These are phyloP conservation scores for Cotesia glomerata DNA, from an alignment of 1,140 invertebrate genomes.

Conservation along the genomic window DNA sequence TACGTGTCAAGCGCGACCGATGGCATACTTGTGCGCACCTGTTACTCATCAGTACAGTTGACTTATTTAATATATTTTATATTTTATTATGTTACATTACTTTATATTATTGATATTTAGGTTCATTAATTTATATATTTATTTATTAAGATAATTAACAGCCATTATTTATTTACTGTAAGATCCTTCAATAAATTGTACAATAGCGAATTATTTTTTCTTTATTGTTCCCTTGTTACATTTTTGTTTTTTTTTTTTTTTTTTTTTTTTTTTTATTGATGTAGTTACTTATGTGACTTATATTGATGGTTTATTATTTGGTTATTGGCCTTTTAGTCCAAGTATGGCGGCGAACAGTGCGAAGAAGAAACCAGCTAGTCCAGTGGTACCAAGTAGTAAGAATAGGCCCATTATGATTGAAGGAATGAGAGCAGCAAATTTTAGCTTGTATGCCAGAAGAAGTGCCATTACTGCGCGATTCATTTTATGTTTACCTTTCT, in stretches of 20 bases:
- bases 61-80: constrained; percentile 1
- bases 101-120: too few species aligned
- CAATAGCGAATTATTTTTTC: too few species aligned
- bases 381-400: constrained; percentile 75
- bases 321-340: constrained; percentile 57
- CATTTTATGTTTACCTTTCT: constrained; percentile 70
- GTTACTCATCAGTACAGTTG: constrained; percentile 9
- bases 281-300: too few species aligned
- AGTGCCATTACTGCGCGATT: constrained; percentile 73
- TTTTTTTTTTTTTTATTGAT: too few species aligned
- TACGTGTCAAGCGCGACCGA: constrained; percentile 25
- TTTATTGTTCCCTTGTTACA: too few species aligned
- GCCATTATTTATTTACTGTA: too few species aligned
- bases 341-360: constrained; percentile 75
- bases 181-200: too few species aligned
- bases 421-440: constrained; percentile 80
- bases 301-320: neutral
- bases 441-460: constrained; percentile 80
- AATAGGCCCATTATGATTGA: constrained; percentile 75
- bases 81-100: too few species aligned
- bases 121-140: neutral
- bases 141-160: too few species aligned
- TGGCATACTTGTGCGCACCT: constrained; percentile 26
- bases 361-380: constrained; percentile 84
- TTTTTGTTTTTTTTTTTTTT: too few species aligned